Evolutionary conservation across 2,888 invertebrate genomes (phyloP).

Genomic region (Drosophila infuscata): DNA sequence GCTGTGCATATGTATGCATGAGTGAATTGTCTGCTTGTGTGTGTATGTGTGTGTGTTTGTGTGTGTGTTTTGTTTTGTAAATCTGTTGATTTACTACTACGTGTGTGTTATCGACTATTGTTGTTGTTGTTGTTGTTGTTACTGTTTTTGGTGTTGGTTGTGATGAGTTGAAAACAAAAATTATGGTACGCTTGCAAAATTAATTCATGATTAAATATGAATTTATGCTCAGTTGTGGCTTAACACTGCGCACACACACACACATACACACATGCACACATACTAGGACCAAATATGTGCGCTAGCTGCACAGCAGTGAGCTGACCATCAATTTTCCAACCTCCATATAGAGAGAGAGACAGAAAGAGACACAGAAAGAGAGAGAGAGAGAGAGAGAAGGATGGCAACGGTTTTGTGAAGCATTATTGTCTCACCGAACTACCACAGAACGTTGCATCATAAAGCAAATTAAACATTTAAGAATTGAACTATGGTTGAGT

Average conservation of each 20-base stretch:
- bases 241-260: slow-evolving; percentile 52
- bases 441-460: not conserved
- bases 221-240: slow-evolving; percentile 78
- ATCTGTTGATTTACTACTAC: slow-evolving; percentile 77
- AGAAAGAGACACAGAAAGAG: not conserved
- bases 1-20: slow-evolving; percentile 3
- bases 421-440: not conserved
- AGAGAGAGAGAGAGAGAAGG: not conserved
- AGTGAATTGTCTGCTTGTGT: not conserved
- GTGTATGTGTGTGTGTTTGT: slow-evolving; percentile 8
- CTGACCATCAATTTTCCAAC: not conserved
- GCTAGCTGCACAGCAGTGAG: not conserved
- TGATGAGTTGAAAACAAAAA: slow-evolving; percentile 74
- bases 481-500: not conserved
- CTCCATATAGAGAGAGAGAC: not conserved
- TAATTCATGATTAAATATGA: slow-evolving; percentile 80
- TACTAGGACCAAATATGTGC: not conserved
- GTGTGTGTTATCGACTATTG: slow-evolving; percentile 31
- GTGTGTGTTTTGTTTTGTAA: slow-evolving; percentile 41
- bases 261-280: slow-evolving; percentile 2
- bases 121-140: slow-evolving; percentile 25
- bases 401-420: not conserved
- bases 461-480: not conserved
- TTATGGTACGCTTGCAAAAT: slow-evolving; percentile 76
- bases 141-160: slow-evolving; percentile 33